Evolutionary conservation across 2,888 invertebrate genomes (phyloP).

Genomic region (Hyles lineata): DNA sequence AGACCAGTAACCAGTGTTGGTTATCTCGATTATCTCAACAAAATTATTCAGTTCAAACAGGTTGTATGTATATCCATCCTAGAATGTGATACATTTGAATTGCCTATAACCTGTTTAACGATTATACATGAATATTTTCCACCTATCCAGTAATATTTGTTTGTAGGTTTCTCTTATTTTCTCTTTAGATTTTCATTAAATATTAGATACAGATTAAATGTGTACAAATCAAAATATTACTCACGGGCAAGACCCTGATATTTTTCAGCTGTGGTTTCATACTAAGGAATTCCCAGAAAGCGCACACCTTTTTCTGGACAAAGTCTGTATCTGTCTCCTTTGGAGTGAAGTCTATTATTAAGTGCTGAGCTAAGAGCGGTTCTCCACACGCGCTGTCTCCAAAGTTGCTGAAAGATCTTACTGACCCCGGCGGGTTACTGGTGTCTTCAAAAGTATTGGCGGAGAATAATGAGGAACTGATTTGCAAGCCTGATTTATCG

Average conservation of each 20-base stretch:
- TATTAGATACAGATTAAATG: no score
- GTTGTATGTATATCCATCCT: no score
- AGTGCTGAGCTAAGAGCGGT: conserved; percentile 34
- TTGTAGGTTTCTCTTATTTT: no score
- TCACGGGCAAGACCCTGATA: conserved; percentile 49
- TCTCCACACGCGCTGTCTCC: conserved; percentile 43
- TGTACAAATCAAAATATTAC: background rate
- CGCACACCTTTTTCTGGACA: conserved; percentile 50
- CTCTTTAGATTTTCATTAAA: no score
- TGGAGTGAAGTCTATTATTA: conserved; percentile 44
- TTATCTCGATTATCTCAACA: no score
- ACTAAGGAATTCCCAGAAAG: conserved; percentile 54
- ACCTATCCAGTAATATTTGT: no score
- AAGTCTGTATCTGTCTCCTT: conserved; percentile 43
- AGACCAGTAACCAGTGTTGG: no score
- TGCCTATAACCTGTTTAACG: no score
- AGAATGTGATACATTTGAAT: no score
- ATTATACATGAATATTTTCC: no score
- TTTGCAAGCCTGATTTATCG: conserved; percentile 14
- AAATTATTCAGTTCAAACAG: no score
- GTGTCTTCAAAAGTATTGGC: conserved; percentile 22
- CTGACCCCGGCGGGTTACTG: conserved; percentile 29
- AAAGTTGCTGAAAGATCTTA: conserved; percentile 34
- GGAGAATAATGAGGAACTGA: background rate
- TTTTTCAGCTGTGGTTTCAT: conserved; percentile 44